phyloP scores from a whole-genome alignment of 1,140 invertebrate species.

The Leguminivora glycinivorella region DNA sequence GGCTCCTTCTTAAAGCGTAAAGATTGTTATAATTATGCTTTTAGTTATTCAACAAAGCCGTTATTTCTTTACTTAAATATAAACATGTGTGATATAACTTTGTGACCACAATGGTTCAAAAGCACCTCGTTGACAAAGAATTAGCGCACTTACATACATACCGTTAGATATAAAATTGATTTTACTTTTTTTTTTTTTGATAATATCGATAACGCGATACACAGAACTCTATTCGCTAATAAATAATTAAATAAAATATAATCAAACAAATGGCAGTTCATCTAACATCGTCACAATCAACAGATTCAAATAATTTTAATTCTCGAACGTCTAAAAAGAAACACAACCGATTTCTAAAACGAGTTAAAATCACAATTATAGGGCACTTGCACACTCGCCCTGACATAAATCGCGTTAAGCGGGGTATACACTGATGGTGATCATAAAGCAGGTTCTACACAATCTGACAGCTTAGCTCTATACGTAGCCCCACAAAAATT shows the following conservation, averaged over 20 bases:
- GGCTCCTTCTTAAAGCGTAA: no score
- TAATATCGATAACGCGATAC: conserved; percentile 7
- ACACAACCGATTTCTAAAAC: conserved; percentile 39
- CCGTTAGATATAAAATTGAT: neutral
- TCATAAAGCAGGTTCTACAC: neutral
- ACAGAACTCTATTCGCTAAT: conserved; percentile 14
- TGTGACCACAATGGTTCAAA: conserved; percentile 9
- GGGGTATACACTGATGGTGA: conserved; percentile 31
- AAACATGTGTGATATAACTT: conserved; percentile 5
- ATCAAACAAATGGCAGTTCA: conserved; percentile 24
- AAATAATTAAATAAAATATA: conserved; percentile 8
- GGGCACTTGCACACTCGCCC: conserved; percentile 40
- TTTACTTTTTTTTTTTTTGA: neutral
- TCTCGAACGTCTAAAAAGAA: neutral
- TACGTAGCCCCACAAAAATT: no score
- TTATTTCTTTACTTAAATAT: neutral
- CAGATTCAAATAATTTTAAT: neutral
- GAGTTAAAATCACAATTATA: conserved; percentile 35
- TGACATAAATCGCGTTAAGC: conserved; percentile 19
- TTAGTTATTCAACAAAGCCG: conserved; percentile 1
- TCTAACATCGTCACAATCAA: conserved; percentile 24
- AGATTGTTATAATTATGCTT: no score
- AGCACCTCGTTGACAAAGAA: conserved; percentile 19
- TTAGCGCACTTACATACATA: conserved; percentile 8
- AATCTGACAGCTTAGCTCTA: neutral